Conservation (phyloP, 2,113 vertebrate species). For the Delphinus delphis region DNA sequence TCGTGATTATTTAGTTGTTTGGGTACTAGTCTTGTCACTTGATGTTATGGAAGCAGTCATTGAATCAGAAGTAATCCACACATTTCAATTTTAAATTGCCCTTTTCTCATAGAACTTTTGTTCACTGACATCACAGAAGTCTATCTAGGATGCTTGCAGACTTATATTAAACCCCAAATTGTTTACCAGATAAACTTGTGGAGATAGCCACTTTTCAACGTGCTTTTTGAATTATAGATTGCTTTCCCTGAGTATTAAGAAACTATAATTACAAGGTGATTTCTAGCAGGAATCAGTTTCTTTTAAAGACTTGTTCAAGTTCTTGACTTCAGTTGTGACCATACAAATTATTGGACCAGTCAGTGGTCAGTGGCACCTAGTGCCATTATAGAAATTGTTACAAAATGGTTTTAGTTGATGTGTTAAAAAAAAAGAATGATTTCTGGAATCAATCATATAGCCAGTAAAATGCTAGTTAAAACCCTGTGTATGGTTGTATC, state of each 20-base stretch:
- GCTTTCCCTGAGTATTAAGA: slow-evolving; percentile 46
- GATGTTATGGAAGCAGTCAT: slow-evolving; percentile 14
- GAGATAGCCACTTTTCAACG: slow-evolving; percentile 54
- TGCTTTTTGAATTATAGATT: slow-evolving; percentile 61
- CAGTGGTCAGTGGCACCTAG: not conserved
- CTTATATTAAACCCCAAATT: slow-evolving; percentile 70
- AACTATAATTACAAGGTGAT: slow-evolving; percentile 66
- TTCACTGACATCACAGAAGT: slow-evolving; percentile 60
- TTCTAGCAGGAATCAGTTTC: slow-evolving; percentile 58
- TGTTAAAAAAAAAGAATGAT: slow-evolving; percentile 17
- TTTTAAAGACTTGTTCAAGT: slow-evolving; percentile 63
- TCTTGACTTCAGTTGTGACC: slow-evolving; percentile 61
- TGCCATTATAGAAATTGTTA: slow-evolving; percentile 19
- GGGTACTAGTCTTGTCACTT: not conserved
- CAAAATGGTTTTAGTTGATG: slow-evolving; percentile 34
- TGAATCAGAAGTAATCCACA: slow-evolving; percentile 58
- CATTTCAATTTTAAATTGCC: slow-evolving; percentile 64
- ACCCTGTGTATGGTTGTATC: not conserved
- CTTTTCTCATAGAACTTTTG: slow-evolving; percentile 55
- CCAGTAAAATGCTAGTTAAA: slow-evolving; percentile 43
- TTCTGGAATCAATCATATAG: not conserved
- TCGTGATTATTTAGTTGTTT: not conserved
- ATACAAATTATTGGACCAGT: slow-evolving; percentile 29
- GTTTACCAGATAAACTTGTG: slow-evolving; percentile 44
- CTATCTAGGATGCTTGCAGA: slow-evolving; percentile 54